phyloP scores from a whole-genome alignment of 2,888 invertebrate genomes.

The Lepidochrysops patricia region DNA sequence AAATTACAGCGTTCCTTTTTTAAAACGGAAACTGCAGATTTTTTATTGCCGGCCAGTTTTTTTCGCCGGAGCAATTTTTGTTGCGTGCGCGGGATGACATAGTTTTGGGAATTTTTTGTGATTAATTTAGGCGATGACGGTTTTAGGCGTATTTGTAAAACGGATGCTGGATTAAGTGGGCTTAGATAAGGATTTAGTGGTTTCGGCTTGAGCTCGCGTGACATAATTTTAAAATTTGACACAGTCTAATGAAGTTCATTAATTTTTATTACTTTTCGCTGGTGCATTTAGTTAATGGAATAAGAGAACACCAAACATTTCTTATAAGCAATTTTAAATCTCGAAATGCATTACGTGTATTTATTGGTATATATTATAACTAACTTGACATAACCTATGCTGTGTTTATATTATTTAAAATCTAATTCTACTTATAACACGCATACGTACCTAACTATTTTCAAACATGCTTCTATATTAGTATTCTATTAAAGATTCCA shows the following conservation, averaged over 20 bases:
- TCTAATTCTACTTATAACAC: no score
- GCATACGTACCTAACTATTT: no score
- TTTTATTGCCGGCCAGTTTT: slow-evolving; percentile 29
- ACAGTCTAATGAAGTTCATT: neutral
- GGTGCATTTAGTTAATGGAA: neutral
- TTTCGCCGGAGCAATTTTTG: slow-evolving; percentile 39
- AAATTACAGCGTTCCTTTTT: slow-evolving; percentile 63
- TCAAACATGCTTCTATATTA: no score
- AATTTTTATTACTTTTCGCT: neutral
- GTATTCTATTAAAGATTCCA: no score
- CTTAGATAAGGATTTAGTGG: slow-evolving; percentile 1
- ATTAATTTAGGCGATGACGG: neutral
- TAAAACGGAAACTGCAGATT: slow-evolving; percentile 61
- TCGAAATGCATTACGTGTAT: no score
- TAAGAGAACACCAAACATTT: no score
- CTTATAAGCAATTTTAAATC: no score
- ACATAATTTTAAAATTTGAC: slow-evolving; percentile 5
- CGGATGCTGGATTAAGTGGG: slow-evolving; percentile 7
- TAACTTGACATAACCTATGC: no score
- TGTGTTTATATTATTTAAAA: neutral
- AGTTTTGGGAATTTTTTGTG: slow-evolving; percentile 16
- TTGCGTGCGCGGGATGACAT: slow-evolving; percentile 28
- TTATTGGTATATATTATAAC: no score
- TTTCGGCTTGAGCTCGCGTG: neutral
- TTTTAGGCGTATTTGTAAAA: neutral